phyloP scores from a whole-genome alignment of 2,888 invertebrate species.

The Lithophane socia region DNA sequence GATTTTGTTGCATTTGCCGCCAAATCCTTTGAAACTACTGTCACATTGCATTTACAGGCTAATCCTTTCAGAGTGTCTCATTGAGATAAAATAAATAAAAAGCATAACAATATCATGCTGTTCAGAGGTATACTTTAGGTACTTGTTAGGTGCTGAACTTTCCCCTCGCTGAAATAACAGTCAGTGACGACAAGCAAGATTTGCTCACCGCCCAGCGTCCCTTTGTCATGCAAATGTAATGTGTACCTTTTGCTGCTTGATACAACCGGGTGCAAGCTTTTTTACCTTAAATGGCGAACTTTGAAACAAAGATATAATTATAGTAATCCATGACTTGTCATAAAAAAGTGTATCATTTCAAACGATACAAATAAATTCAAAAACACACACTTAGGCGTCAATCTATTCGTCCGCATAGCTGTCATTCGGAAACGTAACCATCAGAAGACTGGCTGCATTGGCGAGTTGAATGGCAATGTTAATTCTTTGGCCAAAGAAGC shows the following conservation, averaged over 20 bases:
- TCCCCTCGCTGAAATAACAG: conserved; percentile 46
- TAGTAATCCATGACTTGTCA: not conserved
- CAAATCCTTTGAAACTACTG: not conserved
- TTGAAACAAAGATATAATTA: not conserved
- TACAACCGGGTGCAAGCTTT: not conserved
- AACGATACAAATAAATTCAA: too few species aligned
- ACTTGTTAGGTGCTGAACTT: conserved; percentile 1
- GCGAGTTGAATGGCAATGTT: too few species aligned
- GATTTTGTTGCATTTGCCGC: not conserved
- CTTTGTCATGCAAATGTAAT: conserved; percentile 51
- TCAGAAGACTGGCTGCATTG: too few species aligned
- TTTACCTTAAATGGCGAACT: not conserved
- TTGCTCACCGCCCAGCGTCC: conserved; percentile 7
- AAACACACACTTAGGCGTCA: too few species aligned
- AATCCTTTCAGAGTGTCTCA: not conserved
- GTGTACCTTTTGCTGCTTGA: conserved; percentile 30
- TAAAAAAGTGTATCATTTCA: too few species aligned
- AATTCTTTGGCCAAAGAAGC: too few species aligned
- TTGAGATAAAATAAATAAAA: conserved; percentile 10
- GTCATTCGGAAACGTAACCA: too few species aligned
- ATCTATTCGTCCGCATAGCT: too few species aligned
- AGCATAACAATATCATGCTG: not conserved
- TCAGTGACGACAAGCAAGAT: conserved; percentile 2
- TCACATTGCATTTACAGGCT: too few species aligned
- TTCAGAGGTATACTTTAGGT: not conserved